Evolutionary conservation across 2,888 invertebrate species (phyloP), one percentile per base, ranked within the genome.

Genomic region (Coremacera marginata): DNA sequence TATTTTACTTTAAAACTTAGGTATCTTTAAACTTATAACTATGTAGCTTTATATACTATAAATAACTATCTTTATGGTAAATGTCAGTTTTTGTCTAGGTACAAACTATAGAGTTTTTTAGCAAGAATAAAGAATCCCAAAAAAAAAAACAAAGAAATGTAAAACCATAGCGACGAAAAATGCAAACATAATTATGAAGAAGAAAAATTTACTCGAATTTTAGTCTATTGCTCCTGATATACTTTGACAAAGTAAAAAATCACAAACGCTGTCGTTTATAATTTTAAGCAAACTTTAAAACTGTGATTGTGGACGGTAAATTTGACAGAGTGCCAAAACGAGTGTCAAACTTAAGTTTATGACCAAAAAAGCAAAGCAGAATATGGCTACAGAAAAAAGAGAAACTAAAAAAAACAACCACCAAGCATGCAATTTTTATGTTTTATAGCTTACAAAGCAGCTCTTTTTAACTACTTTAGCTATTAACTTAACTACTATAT

Each of bases 161-260:
- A 44, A 70, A 51, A 62, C 62, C n/a, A 31, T 37, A 71, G 62
- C 16, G 44, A 70, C 65, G 60, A 52, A 67, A 49, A 70, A 62
- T 5, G 16, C 60, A 70, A 65, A 51, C 65, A 16, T 22, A 25
- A 62, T 25, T 27, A 51, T 16, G 16, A 34, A 60, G 70, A 71
- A 75, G 57, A 52, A 70, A 80, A 85, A 85, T 83, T 84, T 87
- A 87, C 87, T 87, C 87, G 87, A 87, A 87, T 86, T 86, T 86
- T 87, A 87, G 87, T 87, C 87, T 87, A 86, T 87, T 87, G 82
- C 87, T 87, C 87, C 85, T 87, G 87, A 87, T 87, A 87, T 87
- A 87, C 87, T 87, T 84, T 86, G 87, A 87, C 87, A 87, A 82
- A 84, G 86, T 87, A 85, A 86, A 83, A 82, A 82, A 70, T 27